Evolutionary conservation across 37 sponge, comb jelly and placozoan species (phyloP).

Genomic region (Chondrosia reniformis): DNA sequence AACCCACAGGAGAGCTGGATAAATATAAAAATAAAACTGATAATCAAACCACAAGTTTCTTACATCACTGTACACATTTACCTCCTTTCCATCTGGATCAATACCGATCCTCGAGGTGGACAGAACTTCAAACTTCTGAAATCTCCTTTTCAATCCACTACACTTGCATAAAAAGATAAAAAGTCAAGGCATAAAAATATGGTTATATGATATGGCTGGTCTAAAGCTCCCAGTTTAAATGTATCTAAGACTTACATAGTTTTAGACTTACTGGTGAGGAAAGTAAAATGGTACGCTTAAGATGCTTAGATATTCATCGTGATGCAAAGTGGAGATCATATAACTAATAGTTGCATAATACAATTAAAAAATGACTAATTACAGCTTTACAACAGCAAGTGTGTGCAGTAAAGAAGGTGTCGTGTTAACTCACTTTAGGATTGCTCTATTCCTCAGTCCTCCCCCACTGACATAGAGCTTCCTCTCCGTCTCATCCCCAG

Average conservation of each 20-base stretch:
- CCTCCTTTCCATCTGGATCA: constrained; percentile 67
- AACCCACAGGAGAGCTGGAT: too few relatives aligned
- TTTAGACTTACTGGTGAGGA: too few relatives aligned
- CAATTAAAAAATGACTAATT: too few relatives aligned
- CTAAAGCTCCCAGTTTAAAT: too few relatives aligned
- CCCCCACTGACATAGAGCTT: constrained; percentile 76
- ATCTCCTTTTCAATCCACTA: constrained; percentile 28
- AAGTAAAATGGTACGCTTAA: too few relatives aligned
- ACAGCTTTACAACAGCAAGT: too few relatives aligned
- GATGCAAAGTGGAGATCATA: too few relatives aligned
- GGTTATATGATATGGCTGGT: neutral
- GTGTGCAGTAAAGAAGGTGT: neutral
- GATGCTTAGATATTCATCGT: too few relatives aligned
- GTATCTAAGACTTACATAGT: too few relatives aligned
- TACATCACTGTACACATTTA: too few relatives aligned
- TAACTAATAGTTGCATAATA: too few relatives aligned
- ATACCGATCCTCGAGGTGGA: constrained; percentile 34
- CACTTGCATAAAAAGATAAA: neutral
- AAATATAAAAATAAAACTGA: neutral
- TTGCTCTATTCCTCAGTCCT: constrained; percentile 39
- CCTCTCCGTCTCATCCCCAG: neutral
- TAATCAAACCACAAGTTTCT: neutral
- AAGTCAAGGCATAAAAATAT: neutral
- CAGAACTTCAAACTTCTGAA: constrained; percentile 15
- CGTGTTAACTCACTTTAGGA: constrained; percentile 36